Base-by-base conservation (phyloP, 2,888 invertebrate species). In the Phymatocera aterrima region DNA sequence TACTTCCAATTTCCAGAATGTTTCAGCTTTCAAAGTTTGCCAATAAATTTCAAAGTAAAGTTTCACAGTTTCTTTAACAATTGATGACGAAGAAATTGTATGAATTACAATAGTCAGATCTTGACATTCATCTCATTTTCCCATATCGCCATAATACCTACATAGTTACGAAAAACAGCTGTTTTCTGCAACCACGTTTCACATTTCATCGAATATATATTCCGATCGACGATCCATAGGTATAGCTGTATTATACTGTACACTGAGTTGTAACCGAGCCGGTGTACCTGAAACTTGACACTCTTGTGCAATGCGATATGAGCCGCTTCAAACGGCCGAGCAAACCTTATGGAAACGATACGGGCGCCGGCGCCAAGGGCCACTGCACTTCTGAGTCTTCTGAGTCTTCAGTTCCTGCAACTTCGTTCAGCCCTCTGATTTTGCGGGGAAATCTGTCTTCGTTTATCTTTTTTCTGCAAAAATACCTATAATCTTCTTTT, bases 261-360 rank as follows among this genome's bases (percentile, higher is more conserved):
- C 37, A 64, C 61, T 31, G 18, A 72, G 51, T 51, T 72, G 75
- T 60, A 75, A 75, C 75, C 12, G 57, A 75, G 12, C 37, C 57
- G 54, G 60, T 57, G 75, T 75, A 82, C 81, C 81, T 80, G 86
- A 85, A 85, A 88, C 84, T 84, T 82, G 88, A 88, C 84, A 87
- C 85, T 84, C 85, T 83, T 87, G 87, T 87, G 88, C 77, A 81
- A 82, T 60, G 68, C 80, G 80, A 82, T 79, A 78, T 74, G 70
- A 78, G 79, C 82, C 81, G 82, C 68, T 77, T 40, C 24, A 60
- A 75, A 57, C 54, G 57, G 40, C 24, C 34, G 40, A 43, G 54
- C 51, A 40, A 75, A 75, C 57, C 60, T 75, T 60, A 60, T 75
- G 75, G 75, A 75, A 75, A 75, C n/a, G 75, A 75, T 75, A 75